phyloP scores from a whole-genome alignment of 2,888 invertebrate genomes.

The Andrena bicolor region DNA sequence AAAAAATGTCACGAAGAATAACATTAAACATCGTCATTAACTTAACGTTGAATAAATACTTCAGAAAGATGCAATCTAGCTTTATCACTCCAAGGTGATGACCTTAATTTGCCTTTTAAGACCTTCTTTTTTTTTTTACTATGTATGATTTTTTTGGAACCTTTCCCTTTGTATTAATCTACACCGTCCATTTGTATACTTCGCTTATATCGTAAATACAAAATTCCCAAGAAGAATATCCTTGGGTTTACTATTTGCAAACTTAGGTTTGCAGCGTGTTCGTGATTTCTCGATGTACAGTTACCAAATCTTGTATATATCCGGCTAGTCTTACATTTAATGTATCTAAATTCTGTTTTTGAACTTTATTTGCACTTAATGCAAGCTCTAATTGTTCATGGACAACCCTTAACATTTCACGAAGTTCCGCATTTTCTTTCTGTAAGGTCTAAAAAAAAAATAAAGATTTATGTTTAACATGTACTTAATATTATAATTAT shows the following conservation, averaged over 20 bases:
- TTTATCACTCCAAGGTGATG: conserved; percentile 57
- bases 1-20: conserved; percentile 58
- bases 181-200: conserved; percentile 72
- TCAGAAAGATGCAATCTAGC: conserved; percentile 53
- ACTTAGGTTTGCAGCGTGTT: conserved; percentile 92
- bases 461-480: conserved; percentile 40
- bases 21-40: conserved; percentile 48
- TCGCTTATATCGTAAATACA: conserved; percentile 74
- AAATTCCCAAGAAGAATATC: conserved; percentile 77
- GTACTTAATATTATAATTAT: conserved; percentile 13
- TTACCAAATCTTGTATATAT: conserved; percentile 92
- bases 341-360: conserved; percentile 92
- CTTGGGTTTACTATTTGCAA: conserved; percentile 61
- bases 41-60: conserved; percentile 59
- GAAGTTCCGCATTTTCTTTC: conserved; percentile 89
- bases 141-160: conserved; percentile 71
- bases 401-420: conserved; percentile 90
- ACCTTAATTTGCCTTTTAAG: conserved; percentile 51
- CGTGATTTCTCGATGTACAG: conserved; percentile 93
- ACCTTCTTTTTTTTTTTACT: conserved; percentile 32
- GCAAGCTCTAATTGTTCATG: conserved; percentile 93
- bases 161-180: conserved; percentile 72
- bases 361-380: conserved; percentile 92
- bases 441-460: conserved; percentile 85
- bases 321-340: conserved; percentile 93